A percentile compares a stretch with the other conserved stretches of the same genome.
These are phyloP conservation scores for Drosophila bunnanda DNA, from an alignment of 2,888 invertebrate genomes.

Conservation along the genomic window DNA sequence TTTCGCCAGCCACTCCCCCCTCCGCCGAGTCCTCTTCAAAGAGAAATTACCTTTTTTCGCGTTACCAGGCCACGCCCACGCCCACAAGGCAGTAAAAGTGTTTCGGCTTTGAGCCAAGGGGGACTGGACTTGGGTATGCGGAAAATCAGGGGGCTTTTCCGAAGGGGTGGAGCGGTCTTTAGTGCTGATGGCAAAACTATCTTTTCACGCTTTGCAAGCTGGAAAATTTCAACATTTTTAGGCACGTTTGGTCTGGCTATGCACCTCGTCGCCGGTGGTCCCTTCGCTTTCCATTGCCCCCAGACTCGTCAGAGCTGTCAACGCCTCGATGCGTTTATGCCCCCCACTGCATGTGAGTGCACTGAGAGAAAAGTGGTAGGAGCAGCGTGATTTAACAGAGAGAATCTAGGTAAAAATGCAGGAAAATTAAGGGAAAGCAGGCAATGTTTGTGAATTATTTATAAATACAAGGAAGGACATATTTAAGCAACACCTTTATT, in stretches of 20 bases:
- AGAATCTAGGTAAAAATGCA: neutral
- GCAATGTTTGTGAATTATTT: no score
- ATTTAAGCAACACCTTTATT: no score
- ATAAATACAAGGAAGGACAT: no score
- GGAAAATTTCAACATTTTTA: conserved; percentile 73
- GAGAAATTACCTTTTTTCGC: conserved; percentile 70
- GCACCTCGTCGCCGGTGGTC: conserved; percentile 6
- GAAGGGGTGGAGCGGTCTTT: conserved; percentile 15
- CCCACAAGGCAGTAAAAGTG: conserved; percentile 44
- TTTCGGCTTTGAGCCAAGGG: conserved; percentile 28
- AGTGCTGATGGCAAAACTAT: conserved; percentile 55
- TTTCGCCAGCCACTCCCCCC: conserved; percentile 16
- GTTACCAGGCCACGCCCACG: conserved; percentile 63
- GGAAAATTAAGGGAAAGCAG: neutral
- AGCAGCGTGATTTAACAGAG: neutral
- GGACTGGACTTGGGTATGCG: conserved; percentile 24
- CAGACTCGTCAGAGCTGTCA: conserved; percentile 33
- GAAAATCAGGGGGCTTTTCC: conserved; percentile 19
- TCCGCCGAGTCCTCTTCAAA: conserved; percentile 41
- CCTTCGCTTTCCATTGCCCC: conserved; percentile 24
- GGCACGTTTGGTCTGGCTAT: conserved; percentile 61
- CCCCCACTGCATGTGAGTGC: conserved; percentile 26
- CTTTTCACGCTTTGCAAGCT: conserved; percentile 72
- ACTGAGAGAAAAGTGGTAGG: conserved; percentile 7
- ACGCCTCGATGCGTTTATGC: conserved; percentile 63